Base-by-base conservation (phyloP, 2,113 vertebrate species). In the Paradoxurus hermaphroditus region DNA sequence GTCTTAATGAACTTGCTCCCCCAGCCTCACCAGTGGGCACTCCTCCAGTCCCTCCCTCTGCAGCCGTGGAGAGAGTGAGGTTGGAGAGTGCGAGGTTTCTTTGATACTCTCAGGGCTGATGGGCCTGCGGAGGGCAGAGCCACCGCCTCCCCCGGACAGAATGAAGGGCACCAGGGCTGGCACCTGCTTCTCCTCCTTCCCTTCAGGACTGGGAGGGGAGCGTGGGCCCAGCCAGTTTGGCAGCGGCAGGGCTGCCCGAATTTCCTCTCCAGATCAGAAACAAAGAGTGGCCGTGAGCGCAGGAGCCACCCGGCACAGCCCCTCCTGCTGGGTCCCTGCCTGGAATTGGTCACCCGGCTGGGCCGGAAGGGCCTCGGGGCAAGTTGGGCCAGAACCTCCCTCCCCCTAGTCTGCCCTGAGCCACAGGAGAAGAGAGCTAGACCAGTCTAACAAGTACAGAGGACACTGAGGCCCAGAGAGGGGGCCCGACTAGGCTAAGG, bases 241-340 rank as follows among this genome's bases (percentile, higher is more conserved):
- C 81, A 29, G 81, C 41, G 19, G 18, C 63, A 51, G 13, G 46
- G 34, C 19, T 70, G 36, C 59, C 97, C 75, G 56, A 93, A 70
- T 63, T 94, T 75, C 84, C 86, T 96, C 34, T 95, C 44, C 75
- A 96, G 94, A 94, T 97, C 84, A 44, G 56, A 97, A 62, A 96
- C 88, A 95, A 96, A 97, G 91, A 94, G 23, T 77, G 51, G 72
- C 21, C 1, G 0, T 91, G 83, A 97, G 94, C 79, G 15, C 39
- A 0, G 77, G 36, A 85, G 70, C 83, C 14, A 4, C 12, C 16
- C 8, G 2, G 75, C 73, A 25, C 31, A 59, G 46, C 49, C 44
- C 56, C 25, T 39, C 85, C 67, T 82, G 44, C 86, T 95, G 91
- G 85, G 63, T 34, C 44, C 27, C n/a, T 89, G 90, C 95, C 86